A percentile compares a stretch with the other conserved stretches of the same genome.
These are phyloP conservation scores for Triops cancriformis DNA, from an alignment of 1,140 invertebrate species.

Conservation along the genomic window DNA sequence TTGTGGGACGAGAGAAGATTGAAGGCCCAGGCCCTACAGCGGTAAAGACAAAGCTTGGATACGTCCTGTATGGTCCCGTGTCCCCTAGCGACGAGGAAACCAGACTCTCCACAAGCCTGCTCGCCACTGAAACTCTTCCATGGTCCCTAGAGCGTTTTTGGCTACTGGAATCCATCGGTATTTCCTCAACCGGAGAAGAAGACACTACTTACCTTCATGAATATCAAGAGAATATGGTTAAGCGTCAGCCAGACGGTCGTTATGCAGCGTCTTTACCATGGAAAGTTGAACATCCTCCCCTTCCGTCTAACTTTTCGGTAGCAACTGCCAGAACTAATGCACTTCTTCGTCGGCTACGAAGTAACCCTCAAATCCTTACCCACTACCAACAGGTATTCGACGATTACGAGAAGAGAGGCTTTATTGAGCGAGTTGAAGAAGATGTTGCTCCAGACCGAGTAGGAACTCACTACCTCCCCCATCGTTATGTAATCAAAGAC, in stretches of 20 bases:
- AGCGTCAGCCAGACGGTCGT: background rate
- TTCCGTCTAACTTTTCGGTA: constrained; percentile 16
- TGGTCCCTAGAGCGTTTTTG: background rate
- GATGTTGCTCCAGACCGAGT: background rate
- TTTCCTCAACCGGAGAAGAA: background rate
- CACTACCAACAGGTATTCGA: constrained; percentile 13
- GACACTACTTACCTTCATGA: background rate
- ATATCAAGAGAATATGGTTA: background rate
- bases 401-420: constrained; percentile 15
- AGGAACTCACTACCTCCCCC: constrained; percentile 31
- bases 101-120: background rate
- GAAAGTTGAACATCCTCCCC: constrained; percentile 7
- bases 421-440: constrained; percentile 17
- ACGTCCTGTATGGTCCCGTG: background rate
- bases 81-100: too few relatives aligned
- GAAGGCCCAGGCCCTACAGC: too few relatives aligned
- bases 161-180: background rate
- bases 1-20: background rate
- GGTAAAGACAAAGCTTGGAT: background rate
- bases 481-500: constrained; percentile 31
- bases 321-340: background rate
- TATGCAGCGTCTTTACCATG: constrained; percentile 11
- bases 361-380: background rate
- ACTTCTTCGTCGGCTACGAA: background rate
- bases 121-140: background rate